Percentiles rank a stretch among this genome's conserved stretches.
Evolutionary conservation across 2,888 invertebrate species (phyloP).

Genomic region (Acleris literana): DNA sequence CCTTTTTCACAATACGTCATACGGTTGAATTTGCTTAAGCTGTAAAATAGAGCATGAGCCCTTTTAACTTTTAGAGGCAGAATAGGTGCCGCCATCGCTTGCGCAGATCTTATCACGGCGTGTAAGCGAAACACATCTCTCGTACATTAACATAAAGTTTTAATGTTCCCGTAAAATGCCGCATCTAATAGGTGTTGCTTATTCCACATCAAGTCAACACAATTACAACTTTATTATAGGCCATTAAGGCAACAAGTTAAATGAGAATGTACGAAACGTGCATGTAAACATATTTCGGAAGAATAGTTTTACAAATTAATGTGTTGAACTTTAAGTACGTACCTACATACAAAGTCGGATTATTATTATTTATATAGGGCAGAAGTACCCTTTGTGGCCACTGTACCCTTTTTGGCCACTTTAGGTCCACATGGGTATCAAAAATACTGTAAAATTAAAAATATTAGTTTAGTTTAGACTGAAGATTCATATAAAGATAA

Average conservation of each 20-base stretch:
- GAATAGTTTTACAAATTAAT: slow-evolving; percentile 6
- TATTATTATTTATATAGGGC: no score
- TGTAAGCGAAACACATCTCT: slow-evolving; percentile 58
- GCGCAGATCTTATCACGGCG: slow-evolving; percentile 66
- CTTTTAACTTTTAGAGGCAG: no score
- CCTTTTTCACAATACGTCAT: no score
- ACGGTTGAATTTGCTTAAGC: no score
- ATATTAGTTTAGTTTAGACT: no score
- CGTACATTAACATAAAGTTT: slow-evolving; percentile 52
- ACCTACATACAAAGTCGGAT: no score
- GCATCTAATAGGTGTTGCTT: slow-evolving; percentile 36
- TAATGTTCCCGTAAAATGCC: slow-evolving; percentile 44
- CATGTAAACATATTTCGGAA: slow-evolving; percentile 2
- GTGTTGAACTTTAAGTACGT: slow-evolving; percentile 1
- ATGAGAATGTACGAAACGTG: slow-evolving; percentile 24
- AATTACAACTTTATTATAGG: slow-evolving; percentile 34
- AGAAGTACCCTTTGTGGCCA: no score
- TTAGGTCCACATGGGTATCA: no score
- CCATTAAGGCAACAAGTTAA: slow-evolving; percentile 31
- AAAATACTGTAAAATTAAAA: no score
- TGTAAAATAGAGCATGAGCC: no score
- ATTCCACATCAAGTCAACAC: slow-evolving; percentile 27
- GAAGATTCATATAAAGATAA: no score
- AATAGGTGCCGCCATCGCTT: slow-evolving; percentile 73
- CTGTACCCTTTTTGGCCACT: no score